Conservation (phyloP, 2,797 vertebrate genomes). For the Miichthys miiuy region DNA sequence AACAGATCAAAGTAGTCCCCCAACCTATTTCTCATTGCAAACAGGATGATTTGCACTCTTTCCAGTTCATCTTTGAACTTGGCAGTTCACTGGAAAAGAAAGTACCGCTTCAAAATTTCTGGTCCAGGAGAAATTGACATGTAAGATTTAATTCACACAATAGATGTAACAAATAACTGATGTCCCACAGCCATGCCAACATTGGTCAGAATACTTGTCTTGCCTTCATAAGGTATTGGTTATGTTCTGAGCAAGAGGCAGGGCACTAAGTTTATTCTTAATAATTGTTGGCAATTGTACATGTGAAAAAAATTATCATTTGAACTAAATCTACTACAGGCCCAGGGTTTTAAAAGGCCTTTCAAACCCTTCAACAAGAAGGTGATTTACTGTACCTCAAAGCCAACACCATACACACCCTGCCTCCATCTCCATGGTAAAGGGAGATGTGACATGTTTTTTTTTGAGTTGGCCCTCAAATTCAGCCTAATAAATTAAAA, state of each 20-base stretch:
- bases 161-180: background rate
- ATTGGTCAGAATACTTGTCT: background rate
- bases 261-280: background rate
- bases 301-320: background rate
- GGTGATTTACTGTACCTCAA: constrained; percentile 9
- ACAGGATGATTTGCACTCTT: background rate
- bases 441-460: constrained; percentile 9
- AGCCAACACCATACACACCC: background rate
- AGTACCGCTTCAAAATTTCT: background rate
- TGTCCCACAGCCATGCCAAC: background rate
- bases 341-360: constrained; percentile 18
- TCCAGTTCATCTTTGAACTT: background rate
- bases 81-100: background rate
- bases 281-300: background rate
- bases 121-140: background rate
- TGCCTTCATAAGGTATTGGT: background rate
- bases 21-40: background rate
- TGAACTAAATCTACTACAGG: constrained; percentile 1
- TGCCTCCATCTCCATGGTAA: constrained; percentile 29
- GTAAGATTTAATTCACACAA: background rate
- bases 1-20: background rate
- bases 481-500: constrained; percentile 11
- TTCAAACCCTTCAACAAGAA: constrained; percentile 30
- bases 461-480: constrained; percentile 30
- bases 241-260: background rate